phyloP scores from a whole-genome alignment of 2,113 vertebrate species.

The Prietella phreatophila region DNA sequence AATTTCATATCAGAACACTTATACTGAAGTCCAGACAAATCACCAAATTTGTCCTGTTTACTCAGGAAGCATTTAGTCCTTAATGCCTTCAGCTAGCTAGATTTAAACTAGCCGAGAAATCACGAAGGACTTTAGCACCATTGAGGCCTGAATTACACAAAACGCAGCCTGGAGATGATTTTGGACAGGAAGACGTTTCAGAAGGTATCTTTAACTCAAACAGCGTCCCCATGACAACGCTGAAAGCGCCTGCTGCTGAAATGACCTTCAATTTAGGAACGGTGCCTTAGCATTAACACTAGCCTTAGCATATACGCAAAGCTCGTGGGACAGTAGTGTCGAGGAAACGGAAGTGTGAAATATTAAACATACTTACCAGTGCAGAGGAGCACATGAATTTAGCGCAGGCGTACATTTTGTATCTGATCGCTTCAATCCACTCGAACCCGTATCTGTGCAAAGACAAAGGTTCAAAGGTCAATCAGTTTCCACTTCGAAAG shows the following conservation, averaged over 20 bases:
- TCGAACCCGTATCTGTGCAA: constrained; percentile 39
- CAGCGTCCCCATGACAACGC: neutral
- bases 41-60: neutral
- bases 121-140: neutral
- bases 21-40: neutral
- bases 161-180: neutral
- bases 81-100: neutral
- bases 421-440: constrained; percentile 19
- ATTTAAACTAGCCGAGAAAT: neutral
- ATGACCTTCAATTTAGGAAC: constrained; percentile 51
- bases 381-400: constrained; percentile 57
- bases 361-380: constrained; percentile 47
- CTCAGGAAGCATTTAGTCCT: neutral
- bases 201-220: neutral
- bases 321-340: neutral
- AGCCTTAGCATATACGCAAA: constrained; percentile 37
- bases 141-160: neutral
- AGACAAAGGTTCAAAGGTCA: constrained; percentile 53
- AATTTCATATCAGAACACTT: neutral
- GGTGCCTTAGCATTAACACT: constrained; percentile 40
- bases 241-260: neutral
- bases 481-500: constrained; percentile 9
- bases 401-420: constrained; percentile 57
- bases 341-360: neutral
- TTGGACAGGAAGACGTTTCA: neutral